Percentiles rank a stretch among this genome's conserved stretches.
Evolutionary conservation across 2,888 invertebrate genomes (phyloP).

Genomic region (Amphipyra tragopoginis): DNA sequence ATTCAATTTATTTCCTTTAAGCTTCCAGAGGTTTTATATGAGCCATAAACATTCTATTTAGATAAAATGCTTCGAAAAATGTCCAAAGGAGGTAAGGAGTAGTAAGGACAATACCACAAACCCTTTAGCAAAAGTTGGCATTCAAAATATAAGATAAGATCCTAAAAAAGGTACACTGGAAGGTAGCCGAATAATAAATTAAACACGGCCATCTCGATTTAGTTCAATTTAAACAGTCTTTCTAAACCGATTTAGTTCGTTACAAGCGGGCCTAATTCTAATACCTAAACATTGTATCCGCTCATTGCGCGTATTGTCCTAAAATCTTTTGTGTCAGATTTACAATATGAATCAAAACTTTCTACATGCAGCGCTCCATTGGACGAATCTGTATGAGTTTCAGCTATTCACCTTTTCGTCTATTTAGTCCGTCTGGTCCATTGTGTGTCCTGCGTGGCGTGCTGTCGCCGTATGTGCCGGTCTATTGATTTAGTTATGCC

Average conservation of each 20-base stretch:
- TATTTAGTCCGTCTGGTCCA: slow-evolving; percentile 47
- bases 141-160: neutral
- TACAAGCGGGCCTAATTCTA: neutral
- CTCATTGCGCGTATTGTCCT: slow-evolving; percentile 4
- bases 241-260: neutral
- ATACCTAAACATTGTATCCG: neutral
- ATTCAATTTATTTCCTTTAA: slow-evolving; percentile 19
- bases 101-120: no score
- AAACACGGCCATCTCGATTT: neutral
- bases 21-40: slow-evolving; percentile 6
- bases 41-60: neutral
- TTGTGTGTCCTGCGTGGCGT: slow-evolving; percentile 37
- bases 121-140: neutral
- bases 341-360: slow-evolving; percentile 25
- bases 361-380: slow-evolving; percentile 24
- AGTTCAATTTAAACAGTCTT: neutral
- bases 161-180: neutral
- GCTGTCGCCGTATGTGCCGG: slow-evolving; percentile 56
- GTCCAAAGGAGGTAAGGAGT: neutral
- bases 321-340: slow-evolving; percentile 12
- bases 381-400: slow-evolving; percentile 29
- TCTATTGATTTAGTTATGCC: slow-evolving; percentile 82
- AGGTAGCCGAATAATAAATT: neutral
- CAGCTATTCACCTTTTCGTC: slow-evolving; percentile 37
- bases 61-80: neutral